A percentile compares a stretch with the other conserved stretches of the same genome.
Evolutionary conservation across 2,113 vertebrate genomes (phyloP).

Genomic region (Acrocephalus arundinaceus): DNA sequence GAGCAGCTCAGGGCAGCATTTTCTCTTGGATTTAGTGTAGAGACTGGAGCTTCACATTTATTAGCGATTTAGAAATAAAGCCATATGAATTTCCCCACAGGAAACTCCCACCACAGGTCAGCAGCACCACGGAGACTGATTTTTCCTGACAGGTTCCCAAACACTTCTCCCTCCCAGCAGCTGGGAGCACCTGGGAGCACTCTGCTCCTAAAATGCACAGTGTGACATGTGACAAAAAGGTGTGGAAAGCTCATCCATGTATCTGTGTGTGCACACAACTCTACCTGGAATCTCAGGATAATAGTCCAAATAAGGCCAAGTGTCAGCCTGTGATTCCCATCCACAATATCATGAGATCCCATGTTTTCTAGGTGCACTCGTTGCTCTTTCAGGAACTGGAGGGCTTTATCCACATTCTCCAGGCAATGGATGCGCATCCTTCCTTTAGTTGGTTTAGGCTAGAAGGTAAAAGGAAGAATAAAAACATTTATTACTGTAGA

Average conservation of each 20-base stretch:
- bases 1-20: not conserved
- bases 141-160: not conserved
- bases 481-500: not conserved
- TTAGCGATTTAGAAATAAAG: not conserved
- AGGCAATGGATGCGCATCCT: slow-evolving; percentile 97
- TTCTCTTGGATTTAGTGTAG: fast-evolving
- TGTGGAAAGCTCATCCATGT: fast-evolving
- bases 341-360: slow-evolving; percentile 96
- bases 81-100: not conserved
- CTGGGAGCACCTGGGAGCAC: not conserved
- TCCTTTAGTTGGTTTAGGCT: slow-evolving; percentile 97
- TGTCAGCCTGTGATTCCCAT: slow-evolving; percentile 93
- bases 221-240: not conserved
- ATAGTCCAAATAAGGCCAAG: slow-evolving; percentile 98
- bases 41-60: not conserved
- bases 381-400: slow-evolving; percentile 97
- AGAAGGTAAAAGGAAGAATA: not conserved
- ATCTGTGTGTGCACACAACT: not conserved
- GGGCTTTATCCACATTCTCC: slow-evolving; percentile 97
- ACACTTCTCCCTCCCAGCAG: not conserved
- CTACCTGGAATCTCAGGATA: slow-evolving; percentile 95
- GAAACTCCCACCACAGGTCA: not conserved
- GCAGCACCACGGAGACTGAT: not conserved
- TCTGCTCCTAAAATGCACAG: not conserved
- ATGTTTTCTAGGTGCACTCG: slow-evolving; percentile 97